Evolutionary conservation across 2,113 vertebrate species (phyloP).

Genomic region (Cololabis saira): DNA sequence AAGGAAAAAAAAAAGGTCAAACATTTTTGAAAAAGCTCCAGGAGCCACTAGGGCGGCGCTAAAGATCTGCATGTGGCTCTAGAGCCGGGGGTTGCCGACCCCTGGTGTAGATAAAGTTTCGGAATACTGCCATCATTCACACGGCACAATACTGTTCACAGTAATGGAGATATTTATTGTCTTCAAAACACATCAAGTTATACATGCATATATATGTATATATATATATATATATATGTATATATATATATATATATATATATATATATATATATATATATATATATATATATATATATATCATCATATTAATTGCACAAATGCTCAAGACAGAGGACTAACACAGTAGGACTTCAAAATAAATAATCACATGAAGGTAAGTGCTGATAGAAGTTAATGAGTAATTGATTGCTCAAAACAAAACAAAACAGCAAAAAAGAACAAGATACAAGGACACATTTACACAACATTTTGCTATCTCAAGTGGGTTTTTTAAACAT

Average conservation of each 20-base stretch:
- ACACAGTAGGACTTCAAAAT: conserved; percentile 26
- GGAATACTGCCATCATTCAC: neutral
- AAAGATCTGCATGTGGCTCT: too few species aligned
- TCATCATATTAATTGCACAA: conserved; percentile 49
- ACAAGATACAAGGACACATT: conserved; percentile 20
- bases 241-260: conserved; percentile 34
- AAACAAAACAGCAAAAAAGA: neutral
- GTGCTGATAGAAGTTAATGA: conserved; percentile 36
- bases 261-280: conserved; percentile 31
- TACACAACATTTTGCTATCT: conserved; percentile 19
- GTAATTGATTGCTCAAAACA: conserved; percentile 27
- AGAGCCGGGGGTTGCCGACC: too few species aligned
- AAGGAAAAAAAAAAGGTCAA: too few species aligned
- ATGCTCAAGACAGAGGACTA: conserved; percentile 13
- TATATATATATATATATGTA: conserved; percentile 19
- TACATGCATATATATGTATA: conserved; percentile 30
- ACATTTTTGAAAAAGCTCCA: too few species aligned
- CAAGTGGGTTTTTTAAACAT: conserved; percentile 29
- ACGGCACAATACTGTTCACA: conserved; percentile 10
- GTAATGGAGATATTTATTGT: conserved; percentile 67
- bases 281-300: conserved; percentile 15
- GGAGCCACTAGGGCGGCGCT: too few species aligned
- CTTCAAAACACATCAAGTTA: conserved; percentile 52
- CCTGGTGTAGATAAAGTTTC: neutral
- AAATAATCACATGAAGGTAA: conserved; percentile 24